Evolutionary conservation across 2,888 invertebrate genomes (phyloP), one percentile per base, ranked within the genome.

Genomic region (Bruchidius siliquastri): DNA sequence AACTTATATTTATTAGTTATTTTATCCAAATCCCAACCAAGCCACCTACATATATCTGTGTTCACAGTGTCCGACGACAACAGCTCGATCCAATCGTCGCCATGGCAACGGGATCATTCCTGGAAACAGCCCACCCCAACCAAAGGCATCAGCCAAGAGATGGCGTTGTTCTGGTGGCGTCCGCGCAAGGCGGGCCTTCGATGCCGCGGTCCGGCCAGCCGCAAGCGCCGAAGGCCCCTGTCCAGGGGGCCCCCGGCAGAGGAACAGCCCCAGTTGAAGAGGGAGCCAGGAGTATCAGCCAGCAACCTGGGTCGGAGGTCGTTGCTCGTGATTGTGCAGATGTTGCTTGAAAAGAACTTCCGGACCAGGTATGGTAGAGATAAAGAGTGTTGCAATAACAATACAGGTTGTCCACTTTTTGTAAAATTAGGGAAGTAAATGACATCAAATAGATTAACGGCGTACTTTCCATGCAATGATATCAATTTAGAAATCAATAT

Each of bases 31-130:
- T 4, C 26, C 26, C 26, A n/a, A n/a, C n/a, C n/a, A n/a, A n/a
- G n/a, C n/a, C n/a, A 4, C 26, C 8, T 2, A 26, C 26, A 26
- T 4, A 4, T 26, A 26, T 26, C 8, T 26, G 26, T 8, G 26
- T 26, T 26, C 26, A 2, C 81, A 93, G 92, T 94, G 87, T 95
- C 95, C 83, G 96, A 96, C 89, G 96, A 96, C 87, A 96, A 95
- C 88, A 94, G 94, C 84, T 96, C 95, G 79, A 91, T 96, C 85
- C 95, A 95, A 86, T 95, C 95, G 80, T 96, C 95, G 83, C 96
- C 95, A 76, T 95, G 95, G 94, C 94, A 95, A 87, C 91, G 95
- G 81, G 95, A 96, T 87, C 95, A 95, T 88, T 93, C 93, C 85
- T 96, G 95, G 94, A 95, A 95, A 87, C 95, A 95, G 87, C 88